Base-by-base conservation (phyloP, 53 echinoderm and acorn worm species). In the Apostichopus leukothele region DNA sequence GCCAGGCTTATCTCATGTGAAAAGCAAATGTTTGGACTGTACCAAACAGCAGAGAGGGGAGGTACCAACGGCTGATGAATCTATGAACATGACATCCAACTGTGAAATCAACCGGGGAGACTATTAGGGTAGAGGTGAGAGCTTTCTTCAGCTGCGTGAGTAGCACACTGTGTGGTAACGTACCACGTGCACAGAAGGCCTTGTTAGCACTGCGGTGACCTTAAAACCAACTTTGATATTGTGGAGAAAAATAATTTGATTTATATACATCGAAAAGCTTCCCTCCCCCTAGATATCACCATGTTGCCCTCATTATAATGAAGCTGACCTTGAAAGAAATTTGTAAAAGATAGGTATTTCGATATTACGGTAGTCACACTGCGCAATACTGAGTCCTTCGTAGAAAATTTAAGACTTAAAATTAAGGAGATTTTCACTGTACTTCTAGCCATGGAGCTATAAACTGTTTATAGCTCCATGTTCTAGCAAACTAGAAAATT, bases 71-170 rank as follows among this genome's bases (percentile, higher is more conserved):
- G 21, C 25, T 54, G n/a, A 81, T 81, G 55, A 81, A 81, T 81
- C 55, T 54, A 81, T 22, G 81, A 57, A 59, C 21, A 81, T 7
- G 81, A 81, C 55, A 81, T 81, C 81, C 81, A 59, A 59, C 81
- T 81, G 81, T 54, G 81, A 81, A 57, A 22, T 57, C 81, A 81
- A 81, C 12, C 9, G 14, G 79, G 60, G 54, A 81, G 20, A 81
- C 19, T 81, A 81, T 81, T 81, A 81, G 21, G 18, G 81, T 4
- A 6, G 23, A 14, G 55, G 59, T 81, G 81, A 54, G 52, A 77
- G 52, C 16, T 76, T 23, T 77, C 27, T 51, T 77, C 57, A 50
- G 1, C 25, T 27, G 77, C 0, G 12, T 26, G 53, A 81, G 23
- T 54, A 81, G 19, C 81, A 81, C 81, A 81, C 81, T 2, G 55